Evolutionary conservation across 1,140 invertebrate species (phyloP).

Genomic region (Ceratosolen solmsi): DNA sequence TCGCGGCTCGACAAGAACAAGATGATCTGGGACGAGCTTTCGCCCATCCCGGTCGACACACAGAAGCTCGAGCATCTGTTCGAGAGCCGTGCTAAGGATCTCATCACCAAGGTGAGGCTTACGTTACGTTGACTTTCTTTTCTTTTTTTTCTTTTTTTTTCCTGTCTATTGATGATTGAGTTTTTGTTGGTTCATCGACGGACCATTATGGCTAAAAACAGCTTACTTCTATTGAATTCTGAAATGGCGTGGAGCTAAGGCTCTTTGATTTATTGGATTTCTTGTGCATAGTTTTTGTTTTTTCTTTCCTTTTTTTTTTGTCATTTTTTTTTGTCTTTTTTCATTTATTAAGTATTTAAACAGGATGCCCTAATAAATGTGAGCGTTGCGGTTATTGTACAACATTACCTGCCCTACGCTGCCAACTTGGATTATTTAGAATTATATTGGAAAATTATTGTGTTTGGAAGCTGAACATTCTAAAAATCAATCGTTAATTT

Average conservation of each 20-base stretch:
- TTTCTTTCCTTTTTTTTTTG: background rate
- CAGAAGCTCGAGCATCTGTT: constrained; percentile 97
- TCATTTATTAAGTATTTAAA: background rate
- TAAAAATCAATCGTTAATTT: no score
- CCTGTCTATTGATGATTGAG: constrained; percentile 22
- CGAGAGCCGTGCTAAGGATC: constrained; percentile 96
- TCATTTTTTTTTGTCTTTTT: background rate
- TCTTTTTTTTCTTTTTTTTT: background rate
- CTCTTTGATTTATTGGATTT: constrained; percentile 27
- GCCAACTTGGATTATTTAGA: no score
- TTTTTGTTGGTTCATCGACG: background rate
- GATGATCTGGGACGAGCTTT: constrained; percentile 97
- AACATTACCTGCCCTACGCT: no score
- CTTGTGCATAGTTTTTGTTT: constrained; percentile 2
- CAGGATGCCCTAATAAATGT: background rate
- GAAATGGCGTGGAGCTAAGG: background rate
- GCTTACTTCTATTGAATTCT: background rate
- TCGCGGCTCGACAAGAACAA: constrained; percentile 78
- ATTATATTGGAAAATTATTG: background rate
- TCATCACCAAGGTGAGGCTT: constrained; percentile 87
- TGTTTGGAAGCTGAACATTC: background rate
- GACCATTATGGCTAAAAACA: background rate
- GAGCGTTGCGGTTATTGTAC: no score
- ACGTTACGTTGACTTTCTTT: background rate
- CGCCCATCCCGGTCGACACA: constrained; percentile 88